Percentiles rank a stretch among this genome's conserved stretches.
Conservation (phyloP, 2,888 invertebrate genomes). For the Harpalus rubripes region DNA sequence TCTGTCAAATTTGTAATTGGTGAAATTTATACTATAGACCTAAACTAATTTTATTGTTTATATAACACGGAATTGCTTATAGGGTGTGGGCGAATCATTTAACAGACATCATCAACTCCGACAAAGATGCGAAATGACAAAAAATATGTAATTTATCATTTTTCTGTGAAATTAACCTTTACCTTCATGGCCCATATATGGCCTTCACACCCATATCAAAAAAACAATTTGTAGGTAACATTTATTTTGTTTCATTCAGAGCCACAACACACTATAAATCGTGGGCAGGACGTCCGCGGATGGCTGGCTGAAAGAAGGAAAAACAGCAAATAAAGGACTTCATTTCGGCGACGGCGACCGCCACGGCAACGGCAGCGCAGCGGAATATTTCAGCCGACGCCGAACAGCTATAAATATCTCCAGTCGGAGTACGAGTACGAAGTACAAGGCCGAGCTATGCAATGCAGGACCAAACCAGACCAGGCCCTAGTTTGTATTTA, state of each 20-base stretch:
- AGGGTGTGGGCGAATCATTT: too few species aligned
- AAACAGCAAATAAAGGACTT: conserved; percentile 54
- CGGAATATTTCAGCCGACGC: conserved; percentile 35
- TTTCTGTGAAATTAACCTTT: too few species aligned
- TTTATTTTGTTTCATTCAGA: conserved; percentile 31
- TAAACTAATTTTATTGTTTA: too few species aligned
- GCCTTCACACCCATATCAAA: neutral
- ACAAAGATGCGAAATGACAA: too few species aligned
- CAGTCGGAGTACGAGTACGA: conserved; percentile 1
- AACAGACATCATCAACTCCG: too few species aligned
- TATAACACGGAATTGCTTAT: too few species aligned
- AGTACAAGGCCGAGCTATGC: neutral
- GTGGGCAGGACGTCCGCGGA: conserved; percentile 31
- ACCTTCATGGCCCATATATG: too few species aligned
- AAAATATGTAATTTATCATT: too few species aligned
- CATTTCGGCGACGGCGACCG: conserved; percentile 9
- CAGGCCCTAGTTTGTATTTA: conserved; percentile 45
- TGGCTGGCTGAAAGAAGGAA: conserved; percentile 29
- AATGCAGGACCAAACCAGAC: neutral
- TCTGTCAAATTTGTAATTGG: too few species aligned
- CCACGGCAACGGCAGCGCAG: neutral
- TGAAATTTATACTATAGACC: too few species aligned
- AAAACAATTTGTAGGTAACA: conserved; percentile 31
- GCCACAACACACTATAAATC: conserved; percentile 40
- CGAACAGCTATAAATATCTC: conserved; percentile 42